These are phyloP conservation scores for Achatina immaculata DNA, from an alignment of 1,140 invertebrate species.

Conservation along the genomic window DNA sequence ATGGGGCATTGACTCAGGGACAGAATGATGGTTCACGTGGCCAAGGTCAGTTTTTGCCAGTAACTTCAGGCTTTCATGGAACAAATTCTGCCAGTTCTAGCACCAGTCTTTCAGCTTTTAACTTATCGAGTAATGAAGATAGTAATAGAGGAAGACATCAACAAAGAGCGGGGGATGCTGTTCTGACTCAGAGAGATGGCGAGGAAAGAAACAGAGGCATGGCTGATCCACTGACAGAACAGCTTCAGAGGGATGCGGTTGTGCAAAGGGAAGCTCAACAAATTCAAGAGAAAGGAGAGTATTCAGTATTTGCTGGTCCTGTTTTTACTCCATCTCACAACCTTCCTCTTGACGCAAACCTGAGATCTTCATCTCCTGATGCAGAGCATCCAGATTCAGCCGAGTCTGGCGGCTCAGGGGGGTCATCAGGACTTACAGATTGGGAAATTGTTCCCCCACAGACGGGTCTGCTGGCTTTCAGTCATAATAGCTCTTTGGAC, in stretches of 20 bases:
- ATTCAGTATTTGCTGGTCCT: background rate
- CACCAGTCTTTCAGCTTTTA: slow-evolving; percentile 49
- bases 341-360: background rate
- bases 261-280: background rate
- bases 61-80: slow-evolving; percentile 28
- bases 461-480: slow-evolving; percentile 34
- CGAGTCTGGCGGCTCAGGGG: slow-evolving; percentile 45
- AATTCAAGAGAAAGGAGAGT: slow-evolving; percentile 6
- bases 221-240: background rate
- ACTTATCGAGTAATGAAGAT: slow-evolving; percentile 32
- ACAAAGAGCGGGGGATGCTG: slow-evolving; percentile 26
- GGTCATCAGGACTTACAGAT: slow-evolving; percentile 46
- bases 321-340: background rate
- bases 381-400: slow-evolving; percentile 33
- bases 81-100: slow-evolving; percentile 48
- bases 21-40: background rate
- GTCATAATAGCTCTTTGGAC: slow-evolving; percentile 53
- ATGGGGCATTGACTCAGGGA: background rate
- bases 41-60: background rate
- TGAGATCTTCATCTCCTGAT: slow-evolving; percentile 22
- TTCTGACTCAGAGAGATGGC: background rate
- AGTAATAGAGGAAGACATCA: slow-evolving; percentile 18
- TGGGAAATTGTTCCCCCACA: slow-evolving; percentile 61
- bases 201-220: background rate
- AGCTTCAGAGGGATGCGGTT: background rate